Evolutionary conservation across 2,888 invertebrate genomes (phyloP), one percentile per base, ranked within the genome.

Genomic region (Blastobasis adustella): DNA sequence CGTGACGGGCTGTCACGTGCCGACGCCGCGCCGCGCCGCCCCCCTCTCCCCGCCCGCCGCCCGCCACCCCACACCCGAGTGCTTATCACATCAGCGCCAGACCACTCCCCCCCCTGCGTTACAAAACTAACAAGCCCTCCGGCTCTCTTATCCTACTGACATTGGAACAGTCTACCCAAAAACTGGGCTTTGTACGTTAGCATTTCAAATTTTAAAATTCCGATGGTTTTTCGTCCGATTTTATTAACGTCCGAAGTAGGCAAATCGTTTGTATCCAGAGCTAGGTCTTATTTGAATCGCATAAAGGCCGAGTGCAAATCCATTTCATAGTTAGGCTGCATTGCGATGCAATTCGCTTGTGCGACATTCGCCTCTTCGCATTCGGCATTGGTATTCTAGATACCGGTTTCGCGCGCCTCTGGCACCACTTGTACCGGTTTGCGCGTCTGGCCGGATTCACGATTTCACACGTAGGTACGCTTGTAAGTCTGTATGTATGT

Each of bases 1-100:
- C 71, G 76, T 77, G 77, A 74, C 76, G 68, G 60, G 58, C 60
- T 62, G 74, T 75, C 80, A 79, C 75, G 77, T 76, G 75, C 60
- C 69, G 53, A 49, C 58, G 61, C 53, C 56, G 55, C 57, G 55
- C 61, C 51, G 55, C 52, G 53, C 54, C 55, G 61, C 39, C 49
- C 52, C 53, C 53, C 49, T 52, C 52, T 36, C 49, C 50, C 42
- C 53, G 7, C 49, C 50, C 47, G 51, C 45, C 54, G 51, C 51
- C 49, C 45, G 49, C 54, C 49, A 55, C 49, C 58, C 41, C 41
- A 9, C 41, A 9, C 41, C 41, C 2, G 7, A 42, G 10, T 59
- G 64, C 67, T 69, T 69, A 70, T 67, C 72, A 23, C 23, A 23
- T 23, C 23, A 67, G 59, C 54, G 62, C 58, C 67, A 73, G 71